A percentile compares a stretch with the other conserved stretches of the same genome.
Conservation (phyloP, 2,888 invertebrate genomes). For the Phaedon cochleariae region DNA sequence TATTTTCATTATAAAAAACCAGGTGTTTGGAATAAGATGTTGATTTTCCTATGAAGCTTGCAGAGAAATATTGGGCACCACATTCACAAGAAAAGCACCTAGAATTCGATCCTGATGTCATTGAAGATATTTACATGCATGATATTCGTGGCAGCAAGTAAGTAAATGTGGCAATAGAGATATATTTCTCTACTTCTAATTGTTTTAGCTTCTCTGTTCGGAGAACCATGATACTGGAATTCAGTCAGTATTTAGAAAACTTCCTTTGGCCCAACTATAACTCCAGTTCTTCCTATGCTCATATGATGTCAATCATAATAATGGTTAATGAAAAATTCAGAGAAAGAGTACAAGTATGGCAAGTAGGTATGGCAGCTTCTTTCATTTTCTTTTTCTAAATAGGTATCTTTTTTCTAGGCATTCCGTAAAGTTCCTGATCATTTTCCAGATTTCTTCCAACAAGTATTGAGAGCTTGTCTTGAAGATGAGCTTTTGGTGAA, state of each 20-base stretch:
- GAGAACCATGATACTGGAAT: slow-evolving; percentile 95
- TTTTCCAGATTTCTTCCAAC: slow-evolving; percentile 84
- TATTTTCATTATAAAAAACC: too few relatives aligned
- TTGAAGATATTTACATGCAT: slow-evolving; percentile 87
- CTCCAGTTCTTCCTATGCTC: slow-evolving; percentile 81
- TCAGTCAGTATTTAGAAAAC: slow-evolving; percentile 96
- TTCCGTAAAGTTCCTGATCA: slow-evolving; percentile 81
- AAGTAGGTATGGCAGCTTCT: slow-evolving; percentile 64
- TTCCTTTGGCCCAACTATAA: slow-evolving; percentile 96
- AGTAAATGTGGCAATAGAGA: slow-evolving; percentile 49
- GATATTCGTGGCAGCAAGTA: slow-evolving; percentile 87
- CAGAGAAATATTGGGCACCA: slow-evolving; percentile 93
- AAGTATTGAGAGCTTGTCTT: slow-evolving; percentile 79
- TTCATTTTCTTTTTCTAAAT: slow-evolving; percentile 2
- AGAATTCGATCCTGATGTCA: slow-evolving; percentile 78
- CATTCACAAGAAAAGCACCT: slow-evolving; percentile 77
- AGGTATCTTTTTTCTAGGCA: slow-evolving; percentile 66
- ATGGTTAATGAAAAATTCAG: slow-evolving; percentile 99
- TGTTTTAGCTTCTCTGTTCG: slow-evolving; percentile 74
- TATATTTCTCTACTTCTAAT: slow-evolving; percentile 5
- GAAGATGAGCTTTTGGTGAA: slow-evolving; percentile 66
- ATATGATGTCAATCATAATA: slow-evolving; percentile 95
- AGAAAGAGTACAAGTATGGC: slow-evolving; percentile 96
- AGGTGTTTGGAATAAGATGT: slow-evolving; percentile 11
- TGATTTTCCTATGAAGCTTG: slow-evolving; percentile 71